Percentiles rank a stretch among this genome's conserved stretches.
phyloP scores from a whole-genome alignment of 2,888 invertebrate genomes.

The Scaptomyza parva region DNA sequence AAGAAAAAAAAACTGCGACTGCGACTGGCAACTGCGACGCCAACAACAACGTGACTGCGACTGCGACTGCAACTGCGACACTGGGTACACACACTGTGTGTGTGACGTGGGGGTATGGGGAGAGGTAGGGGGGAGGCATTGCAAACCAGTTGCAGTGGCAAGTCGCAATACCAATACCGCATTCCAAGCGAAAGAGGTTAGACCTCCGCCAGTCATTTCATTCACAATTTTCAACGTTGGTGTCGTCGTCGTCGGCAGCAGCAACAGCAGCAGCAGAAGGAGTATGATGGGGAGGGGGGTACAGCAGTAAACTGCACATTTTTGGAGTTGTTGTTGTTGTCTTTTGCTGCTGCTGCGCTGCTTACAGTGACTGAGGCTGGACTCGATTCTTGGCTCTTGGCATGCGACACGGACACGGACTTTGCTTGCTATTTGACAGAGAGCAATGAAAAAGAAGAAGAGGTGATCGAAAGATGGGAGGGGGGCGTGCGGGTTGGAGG shows the following conservation, averaged over 20 bases:
- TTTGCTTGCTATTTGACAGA: conserved; percentile 18
- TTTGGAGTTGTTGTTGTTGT: conserved; percentile 44
- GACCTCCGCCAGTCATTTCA: conserved; percentile 82
- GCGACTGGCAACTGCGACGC: conserved; percentile 23
- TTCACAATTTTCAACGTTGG: conserved; percentile 82
- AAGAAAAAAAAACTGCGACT: conserved; percentile 19
- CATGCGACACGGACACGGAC: conserved; percentile 63
- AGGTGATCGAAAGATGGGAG: neutral
- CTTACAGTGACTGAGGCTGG: conserved; percentile 24
- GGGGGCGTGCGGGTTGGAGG: neutral
- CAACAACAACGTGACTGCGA: conserved; percentile 13
- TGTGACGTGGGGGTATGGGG: neutral
- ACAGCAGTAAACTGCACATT: conserved; percentile 47
- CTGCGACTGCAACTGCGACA: conserved; percentile 13
- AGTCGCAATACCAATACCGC: conserved; percentile 81
- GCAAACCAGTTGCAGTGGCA: conserved; percentile 78
- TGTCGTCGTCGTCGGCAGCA: conserved; percentile 23
- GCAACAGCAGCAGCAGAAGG: neutral
- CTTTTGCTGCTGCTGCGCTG: conserved; percentile 23
- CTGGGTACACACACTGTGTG: conserved; percentile 16
- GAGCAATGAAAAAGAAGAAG: neutral
- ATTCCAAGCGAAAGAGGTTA: conserved; percentile 82
- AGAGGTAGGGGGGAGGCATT: conserved; percentile 4
- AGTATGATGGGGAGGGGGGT: conserved; percentile 9
- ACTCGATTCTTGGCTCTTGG: conserved; percentile 61